Base-by-base conservation (phyloP, 2,888 invertebrate species). In the Mechanitis messenoides region DNA sequence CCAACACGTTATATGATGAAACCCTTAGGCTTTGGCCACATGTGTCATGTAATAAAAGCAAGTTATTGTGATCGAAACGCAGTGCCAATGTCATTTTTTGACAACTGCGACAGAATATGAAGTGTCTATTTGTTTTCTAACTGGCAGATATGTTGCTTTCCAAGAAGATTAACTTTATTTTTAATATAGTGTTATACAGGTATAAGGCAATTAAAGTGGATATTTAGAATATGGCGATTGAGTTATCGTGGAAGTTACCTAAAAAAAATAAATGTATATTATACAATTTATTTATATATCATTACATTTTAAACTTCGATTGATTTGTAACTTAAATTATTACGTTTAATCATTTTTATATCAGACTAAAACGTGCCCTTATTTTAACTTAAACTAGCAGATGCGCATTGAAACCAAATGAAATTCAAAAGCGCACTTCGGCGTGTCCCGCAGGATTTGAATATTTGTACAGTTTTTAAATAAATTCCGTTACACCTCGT, bases 391-490 rank as follows among this genome's bases (percentile, higher is more conserved):
- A 61, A 61, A 64, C 64, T 61, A 63, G 61, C 64, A 60, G 62
- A 61, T 31, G 50, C 50, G 31, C 50, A 50, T 50, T 31, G 55
- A 71, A 74, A 72, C 71, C 70, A 71, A 75, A 79, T 78, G 68
- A 74, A 79, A 78, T 79, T 79, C 74, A 76, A 74, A 78, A 78
- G 78, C 73, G 70, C 75, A 74, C 72, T 74, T 69, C 74, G 70
- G 71, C 72, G 69, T 76, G 72, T 74, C 72, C 73, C 73, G 72
- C 72, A 74, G 70, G 69, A 78, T 78, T 75, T 77, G 72, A 77
- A 78, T 79, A 79, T 77, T 78, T 77, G 72, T 72, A 69, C 64
- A 72, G 50, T 50, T 50, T 50, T 50, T 50, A 28, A 31, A 50
- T 50, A 50, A 50, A 50, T 31, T 50, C 50, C 9, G 28, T 50